Evolutionary conservation across 1,140 invertebrate species (phyloP).

Genomic region (Orchesella cincta): DNA sequence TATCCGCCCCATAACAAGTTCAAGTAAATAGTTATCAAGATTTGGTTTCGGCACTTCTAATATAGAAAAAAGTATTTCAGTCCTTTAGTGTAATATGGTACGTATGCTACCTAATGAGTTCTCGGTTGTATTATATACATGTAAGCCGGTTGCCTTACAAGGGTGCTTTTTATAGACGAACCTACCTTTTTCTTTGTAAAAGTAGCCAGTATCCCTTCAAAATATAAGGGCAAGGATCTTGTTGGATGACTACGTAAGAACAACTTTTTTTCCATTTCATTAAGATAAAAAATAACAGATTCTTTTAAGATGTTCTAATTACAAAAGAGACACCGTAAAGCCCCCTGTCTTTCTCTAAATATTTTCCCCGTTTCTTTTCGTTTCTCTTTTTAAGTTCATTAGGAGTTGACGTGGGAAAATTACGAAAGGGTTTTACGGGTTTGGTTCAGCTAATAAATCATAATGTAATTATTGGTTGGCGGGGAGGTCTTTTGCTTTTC

Average conservation of each 20-base stretch:
- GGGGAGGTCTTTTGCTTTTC: constrained; percentile 32
- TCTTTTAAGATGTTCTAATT: constrained; percentile 26
- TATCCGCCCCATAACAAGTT: too few relatives aligned
- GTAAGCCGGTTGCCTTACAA: background rate
- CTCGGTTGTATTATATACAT: too few relatives aligned
- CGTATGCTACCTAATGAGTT: too few relatives aligned
- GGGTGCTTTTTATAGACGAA: background rate
- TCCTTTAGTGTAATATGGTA: too few relatives aligned
- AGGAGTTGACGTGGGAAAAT: constrained; percentile 39
- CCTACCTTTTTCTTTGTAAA: background rate
- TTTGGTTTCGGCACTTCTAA: background rate
- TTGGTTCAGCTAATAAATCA: constrained; percentile 36
- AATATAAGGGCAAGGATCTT: background rate
- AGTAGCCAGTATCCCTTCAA: background rate
- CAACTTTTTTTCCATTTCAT: background rate
- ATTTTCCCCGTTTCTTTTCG: background rate
- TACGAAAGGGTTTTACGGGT: constrained; percentile 30
- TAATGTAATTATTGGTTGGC: constrained; percentile 40
- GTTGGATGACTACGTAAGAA: background rate
- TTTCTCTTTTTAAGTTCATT: constrained; percentile 29
- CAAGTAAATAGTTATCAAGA: too few relatives aligned
- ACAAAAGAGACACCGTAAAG: constrained; percentile 6
- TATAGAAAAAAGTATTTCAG: too few relatives aligned
- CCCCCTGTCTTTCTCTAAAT: background rate
- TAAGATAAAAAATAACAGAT: constrained; percentile 28